Evolutionary conservation across 2,888 invertebrate genomes (phyloP), one percentile per base, ranked within the genome.

Genomic region (Melinaea menophilus): DNA sequence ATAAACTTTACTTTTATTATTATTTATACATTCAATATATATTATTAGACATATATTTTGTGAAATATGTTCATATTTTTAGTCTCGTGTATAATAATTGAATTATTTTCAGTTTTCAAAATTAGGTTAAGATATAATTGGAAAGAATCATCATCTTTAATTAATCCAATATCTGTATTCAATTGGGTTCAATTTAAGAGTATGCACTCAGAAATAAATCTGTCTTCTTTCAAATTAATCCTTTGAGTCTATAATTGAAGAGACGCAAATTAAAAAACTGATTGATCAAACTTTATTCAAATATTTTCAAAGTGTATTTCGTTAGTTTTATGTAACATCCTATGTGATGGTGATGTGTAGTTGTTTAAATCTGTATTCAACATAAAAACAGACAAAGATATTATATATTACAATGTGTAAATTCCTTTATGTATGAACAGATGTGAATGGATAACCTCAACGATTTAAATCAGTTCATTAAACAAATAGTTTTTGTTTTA

Each of bases 111-210:
- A 22, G 22, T 22, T 22, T 22, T 22, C 22, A 22, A 22, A 22
- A 22, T 22, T 22, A 22, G 22, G 22, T 22, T 22, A 22, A 22
- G 22, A 54, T 51, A 51, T 54, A 59, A 62, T 54, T 45, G 7
- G 35, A n/a, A 9, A 61, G 55, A 75, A 65, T 56, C 60, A 66
- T 63, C 45, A 62, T 63, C 59, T 65, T 65, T 62, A 58, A 59
- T 59, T 62, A 68, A 63, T 79, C 79, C 82, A 85, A 86, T 85
- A 84, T 80, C 78, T 79, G 65, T 80, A 78, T 73, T 86, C 81
- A 87, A 86, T 84, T 75, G n/a, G n/a, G n/a, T n/a, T n/a, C n/a
- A n/a, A n/a, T n/a, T n/a, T n/a, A n/a, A n/a, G n/a, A n/a, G n/a
- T n/a, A n/a, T n/a, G n/a, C n/a, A n/a, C n/a, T 75, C 76, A 79